phyloP scores from a whole-genome alignment of 2,797 vertebrate species.

The Pangasius sanitwongsei region DNA sequence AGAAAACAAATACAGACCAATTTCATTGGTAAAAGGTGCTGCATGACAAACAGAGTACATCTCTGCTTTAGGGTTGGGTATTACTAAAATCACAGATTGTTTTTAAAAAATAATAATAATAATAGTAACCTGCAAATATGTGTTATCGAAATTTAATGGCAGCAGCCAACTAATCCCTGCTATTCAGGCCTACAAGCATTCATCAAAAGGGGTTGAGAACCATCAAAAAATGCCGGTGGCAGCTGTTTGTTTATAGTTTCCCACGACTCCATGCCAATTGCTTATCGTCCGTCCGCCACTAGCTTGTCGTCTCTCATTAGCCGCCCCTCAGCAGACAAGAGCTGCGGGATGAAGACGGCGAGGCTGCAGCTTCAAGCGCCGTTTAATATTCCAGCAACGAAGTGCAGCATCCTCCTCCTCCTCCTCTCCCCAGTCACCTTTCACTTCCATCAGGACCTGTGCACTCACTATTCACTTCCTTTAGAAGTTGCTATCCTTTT shows the following conservation, averaged over 20 bases:
- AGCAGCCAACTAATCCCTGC: slow-evolving; percentile 67
- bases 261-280: slow-evolving; percentile 82
- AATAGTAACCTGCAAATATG: slow-evolving; percentile 4
- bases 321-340: slow-evolving; percentile 70
- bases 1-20: neutral
- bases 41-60: neutral
- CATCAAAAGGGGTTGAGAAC: slow-evolving; percentile 68
- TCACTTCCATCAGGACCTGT: neutral
- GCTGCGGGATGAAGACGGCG: slow-evolving; percentile 44
- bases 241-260: slow-evolving; percentile 84
- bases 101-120: neutral
- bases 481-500: neutral
- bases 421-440: slow-evolving; percentile 26
- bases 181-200: slow-evolving; percentile 68
- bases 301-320: slow-evolving; percentile 80
- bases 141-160: slow-evolving; percentile 8
- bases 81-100: neutral
- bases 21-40: neutral
- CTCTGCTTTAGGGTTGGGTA: neutral
- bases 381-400: slow-evolving; percentile 36
- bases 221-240: slow-evolving; percentile 72
- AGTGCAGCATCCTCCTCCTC: slow-evolving; percentile 17
- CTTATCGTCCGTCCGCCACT: slow-evolving; percentile 72
- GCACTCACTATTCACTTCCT: neutral
- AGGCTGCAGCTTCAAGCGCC: slow-evolving; percentile 39